phyloP scores from a whole-genome alignment of 2,888 invertebrate genomes.

The Eristalis pertinax region DNA sequence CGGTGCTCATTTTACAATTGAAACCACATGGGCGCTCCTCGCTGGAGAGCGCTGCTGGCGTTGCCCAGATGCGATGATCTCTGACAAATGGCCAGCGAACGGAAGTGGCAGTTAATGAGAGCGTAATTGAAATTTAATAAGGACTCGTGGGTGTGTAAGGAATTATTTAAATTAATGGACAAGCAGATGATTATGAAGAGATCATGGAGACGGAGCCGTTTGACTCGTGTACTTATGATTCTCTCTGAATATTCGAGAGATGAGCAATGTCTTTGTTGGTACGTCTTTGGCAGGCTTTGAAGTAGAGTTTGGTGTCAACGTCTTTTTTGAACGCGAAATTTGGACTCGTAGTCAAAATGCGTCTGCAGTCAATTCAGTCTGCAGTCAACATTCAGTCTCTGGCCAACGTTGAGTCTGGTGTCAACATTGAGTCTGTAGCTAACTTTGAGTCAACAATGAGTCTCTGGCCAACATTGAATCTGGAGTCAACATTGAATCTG shows the following conservation, averaged over 20 bases:
- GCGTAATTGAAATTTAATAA: neutral
- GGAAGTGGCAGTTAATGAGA: neutral
- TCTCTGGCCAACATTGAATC: too few relatives aligned
- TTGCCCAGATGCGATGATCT: neutral
- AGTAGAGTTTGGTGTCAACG: too few relatives aligned
- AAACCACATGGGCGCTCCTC: neutral
- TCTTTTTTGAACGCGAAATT: too few relatives aligned
- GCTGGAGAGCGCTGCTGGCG: neutral
- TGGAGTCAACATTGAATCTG: too few relatives aligned
- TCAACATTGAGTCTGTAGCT: too few relatives aligned
- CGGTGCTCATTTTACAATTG: slow-evolving; percentile 8
- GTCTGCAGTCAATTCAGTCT: too few relatives aligned
- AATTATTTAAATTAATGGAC: neutral
- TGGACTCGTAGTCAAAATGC: too few relatives aligned
- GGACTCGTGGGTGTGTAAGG: neutral
- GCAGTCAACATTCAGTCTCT: too few relatives aligned
- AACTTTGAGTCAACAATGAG: too few relatives aligned
- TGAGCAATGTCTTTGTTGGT: too few relatives aligned
- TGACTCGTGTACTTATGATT: neutral
- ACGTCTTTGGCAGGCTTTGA: too few relatives aligned
- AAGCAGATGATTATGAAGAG: neutral
- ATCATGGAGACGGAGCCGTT: neutral
- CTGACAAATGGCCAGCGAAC: neutral
- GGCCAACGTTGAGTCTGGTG: too few relatives aligned
- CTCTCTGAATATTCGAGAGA: neutral